phyloP scores from a whole-genome alignment of 1,140 invertebrate species.

The Leptopilina clavipes region DNA sequence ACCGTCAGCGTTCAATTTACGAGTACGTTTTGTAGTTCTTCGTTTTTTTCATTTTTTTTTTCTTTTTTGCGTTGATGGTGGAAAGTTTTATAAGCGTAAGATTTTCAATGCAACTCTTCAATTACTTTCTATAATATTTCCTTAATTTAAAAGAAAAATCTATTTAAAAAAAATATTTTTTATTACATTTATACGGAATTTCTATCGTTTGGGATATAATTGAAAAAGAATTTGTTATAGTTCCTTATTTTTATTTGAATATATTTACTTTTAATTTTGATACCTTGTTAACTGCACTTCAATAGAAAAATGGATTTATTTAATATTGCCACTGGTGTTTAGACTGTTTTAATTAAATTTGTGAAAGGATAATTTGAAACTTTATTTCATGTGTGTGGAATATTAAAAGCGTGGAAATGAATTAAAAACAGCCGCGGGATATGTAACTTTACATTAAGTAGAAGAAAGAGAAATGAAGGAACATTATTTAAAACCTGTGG shows the following conservation, averaged over 20 bases:
- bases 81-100: background rate
- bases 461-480: slow-evolving; percentile 22
- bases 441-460: slow-evolving; percentile 15
- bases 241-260: too few relatives aligned
- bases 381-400: background rate
- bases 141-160: too few relatives aligned
- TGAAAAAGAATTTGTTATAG: too few relatives aligned
- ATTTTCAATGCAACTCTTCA: too few relatives aligned
- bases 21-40: slow-evolving; percentile 4
- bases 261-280: background rate
- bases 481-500: background rate
- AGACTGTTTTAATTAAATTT: slow-evolving; percentile 30
- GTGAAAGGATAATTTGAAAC: background rate
- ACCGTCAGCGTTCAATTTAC: slow-evolving; percentile 2
- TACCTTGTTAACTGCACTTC: background rate
- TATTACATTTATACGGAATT: too few relatives aligned
- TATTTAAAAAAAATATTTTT: too few relatives aligned
- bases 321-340: slow-evolving; percentile 8
- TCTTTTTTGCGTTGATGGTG: background rate
- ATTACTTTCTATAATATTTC: too few relatives aligned
- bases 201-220: too few relatives aligned
- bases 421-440: slow-evolving; percentile 15
- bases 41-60: slow-evolving; percentile 5
- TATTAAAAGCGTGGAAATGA: slow-evolving; percentile 23
- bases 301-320: background rate